Evolutionary conservation across 2,888 invertebrate species (phyloP), one percentile per base, ranked within the genome.

Genomic region (Acronicta psi): DNA sequence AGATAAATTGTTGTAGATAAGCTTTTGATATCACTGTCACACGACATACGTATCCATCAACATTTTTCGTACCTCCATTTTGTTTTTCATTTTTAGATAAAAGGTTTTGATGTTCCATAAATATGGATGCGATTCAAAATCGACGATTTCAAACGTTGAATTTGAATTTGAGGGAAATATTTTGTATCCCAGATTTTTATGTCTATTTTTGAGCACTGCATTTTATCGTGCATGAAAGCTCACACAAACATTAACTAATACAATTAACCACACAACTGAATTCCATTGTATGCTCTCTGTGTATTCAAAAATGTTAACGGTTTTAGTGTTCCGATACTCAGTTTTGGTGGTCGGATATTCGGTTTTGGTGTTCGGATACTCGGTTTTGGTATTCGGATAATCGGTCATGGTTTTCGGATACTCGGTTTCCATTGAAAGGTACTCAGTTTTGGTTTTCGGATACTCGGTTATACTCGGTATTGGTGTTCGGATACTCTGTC

Each of bases 1-100:
- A 65, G 76, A 76, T 76, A 76, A 78, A 76, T 76, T 78, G 79
- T 70, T 65, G 75, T 70, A 78, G 79, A 76, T 76, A 76, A 76
- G 68, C 68, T 67, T 69, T 65, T 67, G 59, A 73, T 78, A 75
- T 67, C 73, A 60, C 63, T 73, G 63, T 59, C 76, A 59, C 37
- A 43, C 42, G 50, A 61, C 78, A 67, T 25, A 63, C 56, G 51
- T 57, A 62, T 69, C 73, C 62, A 75, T 75, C 73, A 56, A 66
- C 51, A 50, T 54, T 56, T 52, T 57, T 55, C n/a, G 34, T 46
- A 11, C 55, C 11, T 16, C 47, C 63, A 65, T 65, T 56, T 44
- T 50, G 49, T 77, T 61, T 66, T 75, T 62, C 63, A 64, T 68
- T 78, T 77, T 65, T 73, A 75, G 60, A 67, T 75, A 73, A 75